Percentiles rank a stretch among this genome's conserved stretches.
Evolutionary conservation across 2,888 invertebrate species (phyloP).

Genomic region (Syrista parreyssii): DNA sequence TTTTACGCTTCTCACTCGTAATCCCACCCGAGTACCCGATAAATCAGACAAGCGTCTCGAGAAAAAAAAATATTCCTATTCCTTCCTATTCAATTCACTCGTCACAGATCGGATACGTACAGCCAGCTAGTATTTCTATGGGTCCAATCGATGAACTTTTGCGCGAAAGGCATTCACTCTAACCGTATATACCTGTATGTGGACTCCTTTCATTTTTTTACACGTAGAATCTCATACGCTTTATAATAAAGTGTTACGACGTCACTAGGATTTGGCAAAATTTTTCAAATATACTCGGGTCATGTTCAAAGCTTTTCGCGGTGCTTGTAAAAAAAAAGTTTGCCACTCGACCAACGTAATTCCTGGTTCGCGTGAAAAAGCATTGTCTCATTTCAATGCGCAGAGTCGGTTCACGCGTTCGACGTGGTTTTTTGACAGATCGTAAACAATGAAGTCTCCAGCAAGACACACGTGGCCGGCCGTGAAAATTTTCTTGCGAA

Average conservation of each 20-base stretch:
- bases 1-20: no score
- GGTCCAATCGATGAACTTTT: not conserved
- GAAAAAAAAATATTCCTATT: not conserved
- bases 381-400: no score
- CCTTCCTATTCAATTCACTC: not conserved
- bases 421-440: no score
- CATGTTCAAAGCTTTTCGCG: no score
- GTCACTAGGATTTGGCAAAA: not conserved
- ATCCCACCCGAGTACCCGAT: no score
- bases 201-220: not conserved
- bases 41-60: not conserved
- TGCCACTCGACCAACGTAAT: not conserved
- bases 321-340: not conserved
- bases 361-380: not conserved
- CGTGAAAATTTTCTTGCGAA: no score
- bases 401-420: no score
- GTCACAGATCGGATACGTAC: not conserved
- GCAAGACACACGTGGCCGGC: no score
- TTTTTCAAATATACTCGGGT: no score
- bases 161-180: not conserved
- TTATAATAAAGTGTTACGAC: not conserved
- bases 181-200: not conserved
- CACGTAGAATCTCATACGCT: not conserved
- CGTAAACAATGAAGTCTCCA: no score
- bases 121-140: not conserved